Percentiles rank a stretch among this genome's conserved stretches.
Evolutionary conservation across 2,888 invertebrate species (phyloP).

Genomic region (Elegia similella): DNA sequence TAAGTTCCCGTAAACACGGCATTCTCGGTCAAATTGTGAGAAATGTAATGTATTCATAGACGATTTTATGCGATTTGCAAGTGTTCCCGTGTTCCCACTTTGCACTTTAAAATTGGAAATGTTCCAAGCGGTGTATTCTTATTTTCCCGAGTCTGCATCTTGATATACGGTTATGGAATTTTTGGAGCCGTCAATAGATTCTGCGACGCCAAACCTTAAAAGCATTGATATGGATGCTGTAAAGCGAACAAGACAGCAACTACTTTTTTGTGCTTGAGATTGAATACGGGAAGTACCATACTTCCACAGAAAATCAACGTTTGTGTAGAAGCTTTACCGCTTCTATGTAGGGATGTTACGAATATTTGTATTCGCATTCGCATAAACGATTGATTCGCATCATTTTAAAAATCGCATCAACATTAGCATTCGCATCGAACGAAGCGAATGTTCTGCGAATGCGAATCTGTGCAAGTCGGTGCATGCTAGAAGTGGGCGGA

Average conservation of each 20-base stretch:
- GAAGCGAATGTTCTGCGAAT: no score
- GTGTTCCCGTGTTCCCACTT: constrained; percentile 24
- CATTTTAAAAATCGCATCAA: no score
- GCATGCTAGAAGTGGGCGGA: no score
- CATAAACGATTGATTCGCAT: no score
- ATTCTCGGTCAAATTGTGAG: constrained; percentile 17
- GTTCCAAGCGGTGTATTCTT: constrained; percentile 22
- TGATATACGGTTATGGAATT: constrained; percentile 13
- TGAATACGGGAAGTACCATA: no score
- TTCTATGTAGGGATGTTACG: no score
- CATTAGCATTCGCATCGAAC: no score
- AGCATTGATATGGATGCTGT: neutral
- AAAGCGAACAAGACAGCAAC: neutral
- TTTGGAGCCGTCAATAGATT: constrained; percentile 14
- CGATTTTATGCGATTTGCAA: constrained; percentile 21
- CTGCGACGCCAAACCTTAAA: neutral
- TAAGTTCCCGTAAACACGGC: constrained; percentile 14
- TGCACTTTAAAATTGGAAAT: constrained; percentile 26
- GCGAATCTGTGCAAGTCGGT: no score
- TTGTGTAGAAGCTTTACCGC: no score
- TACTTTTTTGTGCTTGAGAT: no score
- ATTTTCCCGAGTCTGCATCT: constrained; percentile 8
- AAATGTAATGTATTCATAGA: constrained; percentile 19
- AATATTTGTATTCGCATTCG: no score
- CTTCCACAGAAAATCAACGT: no score